Base-by-base conservation (phyloP, 2,888 invertebrate genomes). In the Caenorhabditis sp. region DNA sequence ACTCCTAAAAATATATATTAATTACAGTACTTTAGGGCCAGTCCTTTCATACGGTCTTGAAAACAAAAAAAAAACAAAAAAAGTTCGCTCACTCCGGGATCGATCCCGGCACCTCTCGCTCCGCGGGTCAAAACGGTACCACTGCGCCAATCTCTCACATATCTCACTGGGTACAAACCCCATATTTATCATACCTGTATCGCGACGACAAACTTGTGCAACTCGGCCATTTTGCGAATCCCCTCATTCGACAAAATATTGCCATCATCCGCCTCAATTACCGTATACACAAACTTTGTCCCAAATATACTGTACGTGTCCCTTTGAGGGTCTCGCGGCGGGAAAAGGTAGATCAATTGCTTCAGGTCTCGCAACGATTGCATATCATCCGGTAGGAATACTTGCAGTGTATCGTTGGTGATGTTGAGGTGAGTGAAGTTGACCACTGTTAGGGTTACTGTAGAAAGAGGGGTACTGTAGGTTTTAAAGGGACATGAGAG, bases 321-420 rank as follows among this genome's bases (percentile, higher is more conserved):
- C 14, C 87, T 60, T 52, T 85, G 81, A 21, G 84, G 74, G 66
- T 87, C 84, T 38, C 76, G 56, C 0, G 86, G 84, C 36, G 87
- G 87, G 52, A 87, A 87, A 26, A 87, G 56, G 49, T 64, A 59
- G 56, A 84, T 52, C 2, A 79, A 77, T 57, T 80, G 74, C 38
- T 85, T 77, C 14, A 85, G 66, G 57, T 87, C 77, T 8, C 67
- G 36, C 21, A 87, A 66, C 27, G 86, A 82, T 54, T 76, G 69
- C 78, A 86, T 83, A 38, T 85, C 78, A 59, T 87, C 87, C n/a
- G 87, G 87, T 21, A 87, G 80, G 63, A 87, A 87, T 58, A 87
- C 84, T 70, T 80, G 78, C 23, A 82, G 60, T 1, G 82, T 81
- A 54, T 82, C 81, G 59, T 80, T 82, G 10, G 77, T 77, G 23